phyloP scores from a whole-genome alignment of 2,888 invertebrate genomes.

The Rhagium mordax region DNA sequence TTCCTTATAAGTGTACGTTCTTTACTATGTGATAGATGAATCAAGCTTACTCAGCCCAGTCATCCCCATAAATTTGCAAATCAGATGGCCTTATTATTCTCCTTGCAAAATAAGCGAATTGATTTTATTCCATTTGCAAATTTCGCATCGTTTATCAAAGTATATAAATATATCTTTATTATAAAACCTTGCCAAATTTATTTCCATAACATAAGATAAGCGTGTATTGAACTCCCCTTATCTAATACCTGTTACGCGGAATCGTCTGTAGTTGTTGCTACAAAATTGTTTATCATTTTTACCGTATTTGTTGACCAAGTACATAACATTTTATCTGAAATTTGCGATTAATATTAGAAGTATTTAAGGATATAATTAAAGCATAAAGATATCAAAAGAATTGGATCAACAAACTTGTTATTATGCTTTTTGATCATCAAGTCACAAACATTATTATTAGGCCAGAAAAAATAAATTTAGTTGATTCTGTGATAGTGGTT shows the following conservation, averaged over 20 bases:
- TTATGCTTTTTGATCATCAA: background rate
- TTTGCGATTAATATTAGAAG: constrained; percentile 10
- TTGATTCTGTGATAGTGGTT: no score
- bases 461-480: no score
- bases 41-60: no score
- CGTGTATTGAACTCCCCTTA: constrained; percentile 17
- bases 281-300: constrained; percentile 1
- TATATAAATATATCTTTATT: background rate
- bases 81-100: no score
- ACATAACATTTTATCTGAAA: constrained; percentile 5
- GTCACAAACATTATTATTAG: no score
- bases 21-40: no score
- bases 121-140: no score
- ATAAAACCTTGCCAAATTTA: constrained; percentile 13
- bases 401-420: background rate
- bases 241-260: constrained; percentile 16
- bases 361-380: background rate
- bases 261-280: background rate
- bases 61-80: no score
- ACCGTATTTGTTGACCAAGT: constrained; percentile 3
- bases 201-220: constrained; percentile 12
- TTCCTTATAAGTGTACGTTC: no score
- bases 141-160: no score
- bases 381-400: background rate
- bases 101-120: no score